Conservation (phyloP, 2,113 vertebrate genomes). For the Ancistrus triradiatus region DNA sequence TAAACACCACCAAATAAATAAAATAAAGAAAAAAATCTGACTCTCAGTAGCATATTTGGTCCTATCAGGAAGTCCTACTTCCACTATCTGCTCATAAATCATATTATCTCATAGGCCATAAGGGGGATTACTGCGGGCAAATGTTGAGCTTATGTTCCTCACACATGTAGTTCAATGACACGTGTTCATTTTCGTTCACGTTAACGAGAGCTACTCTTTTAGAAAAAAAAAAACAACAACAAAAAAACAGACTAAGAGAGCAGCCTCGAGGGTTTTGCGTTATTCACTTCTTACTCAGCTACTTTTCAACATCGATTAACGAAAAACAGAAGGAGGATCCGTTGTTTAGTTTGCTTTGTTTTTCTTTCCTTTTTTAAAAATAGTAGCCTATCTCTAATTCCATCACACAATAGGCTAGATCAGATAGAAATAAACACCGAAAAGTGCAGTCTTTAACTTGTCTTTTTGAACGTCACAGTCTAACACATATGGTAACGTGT, state of each 20-base stretch:
- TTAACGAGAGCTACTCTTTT: neutral
- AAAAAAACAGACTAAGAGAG: too few species aligned
- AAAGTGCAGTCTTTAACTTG: conserved; percentile 73
- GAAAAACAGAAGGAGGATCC: too few species aligned
- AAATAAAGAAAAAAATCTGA: neutral
- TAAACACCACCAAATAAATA: too few species aligned
- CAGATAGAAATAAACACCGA: conserved; percentile 32
- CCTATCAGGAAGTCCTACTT: conserved; percentile 75
- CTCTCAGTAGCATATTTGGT: conserved; percentile 75
- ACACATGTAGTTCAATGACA: neutral
- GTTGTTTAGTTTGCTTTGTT: too few species aligned
- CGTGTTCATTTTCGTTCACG: neutral
- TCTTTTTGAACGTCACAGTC: conserved; percentile 38
- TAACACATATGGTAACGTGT: conserved; percentile 49
- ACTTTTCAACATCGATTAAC: too few species aligned
- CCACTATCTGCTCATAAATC: conserved; percentile 12
- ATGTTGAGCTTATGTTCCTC: conserved; percentile 3
- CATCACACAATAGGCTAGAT: conserved; percentile 34
- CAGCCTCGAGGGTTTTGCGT: too few species aligned
- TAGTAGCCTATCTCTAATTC: conserved; percentile 24
- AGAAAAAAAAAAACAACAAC: too few species aligned
- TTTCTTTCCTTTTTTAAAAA: conserved; percentile 8
- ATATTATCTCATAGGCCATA: conserved; percentile 16
- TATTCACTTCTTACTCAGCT: too few species aligned
- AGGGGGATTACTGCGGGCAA: conserved; percentile 20